Evolutionary conservation across 2,113 vertebrate species (phyloP).

Genomic region (Mirza zaza): DNA sequence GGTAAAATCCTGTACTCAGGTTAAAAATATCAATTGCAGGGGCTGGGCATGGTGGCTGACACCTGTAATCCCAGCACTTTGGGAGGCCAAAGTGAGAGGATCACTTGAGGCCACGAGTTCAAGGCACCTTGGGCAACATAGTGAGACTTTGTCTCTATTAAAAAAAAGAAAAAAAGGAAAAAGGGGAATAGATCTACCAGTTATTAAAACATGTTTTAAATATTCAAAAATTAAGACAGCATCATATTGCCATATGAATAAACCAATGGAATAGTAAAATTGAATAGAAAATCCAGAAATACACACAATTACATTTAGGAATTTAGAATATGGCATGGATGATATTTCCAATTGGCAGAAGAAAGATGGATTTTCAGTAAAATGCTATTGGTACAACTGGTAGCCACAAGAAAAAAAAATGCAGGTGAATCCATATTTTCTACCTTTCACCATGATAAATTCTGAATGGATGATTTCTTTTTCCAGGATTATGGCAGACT

Average conservation of each 20-base stretch:
- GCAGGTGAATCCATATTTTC: not conserved
- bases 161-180: not conserved
- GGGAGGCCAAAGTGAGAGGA: too few species aligned
- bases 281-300: not conserved
- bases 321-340: not conserved
- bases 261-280: not conserved
- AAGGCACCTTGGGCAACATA: too few species aligned
- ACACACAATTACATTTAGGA: not conserved
- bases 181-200: not conserved
- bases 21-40: not conserved
- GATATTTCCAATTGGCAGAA: not conserved
- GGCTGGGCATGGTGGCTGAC: too few species aligned
- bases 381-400: not conserved
- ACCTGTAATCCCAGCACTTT: too few species aligned
- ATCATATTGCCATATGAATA: not conserved
- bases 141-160: too few species aligned
- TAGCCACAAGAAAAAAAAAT: not conserved
- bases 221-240: not conserved
- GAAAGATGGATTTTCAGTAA: not conserved
- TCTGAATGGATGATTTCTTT: not conserved
- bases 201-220: not conserved
- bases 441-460: not conserved
- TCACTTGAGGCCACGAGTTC: too few species aligned
- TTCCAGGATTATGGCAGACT: not conserved
- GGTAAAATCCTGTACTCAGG: not conserved